Base-by-base conservation (phyloP, 2,113 vertebrate genomes). In the Anhinga anhinga region DNA sequence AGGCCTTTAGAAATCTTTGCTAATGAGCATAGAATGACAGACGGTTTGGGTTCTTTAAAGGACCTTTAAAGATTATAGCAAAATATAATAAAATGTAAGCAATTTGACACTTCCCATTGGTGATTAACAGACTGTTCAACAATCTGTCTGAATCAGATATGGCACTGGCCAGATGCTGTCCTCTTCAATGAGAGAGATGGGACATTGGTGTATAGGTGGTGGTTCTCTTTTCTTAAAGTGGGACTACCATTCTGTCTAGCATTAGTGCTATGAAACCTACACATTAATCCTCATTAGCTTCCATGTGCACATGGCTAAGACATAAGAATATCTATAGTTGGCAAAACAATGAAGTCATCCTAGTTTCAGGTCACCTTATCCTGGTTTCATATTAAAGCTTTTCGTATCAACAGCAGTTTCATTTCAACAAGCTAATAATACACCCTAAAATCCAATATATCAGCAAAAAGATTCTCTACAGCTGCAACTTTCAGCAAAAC, bases 361-460 rank as follows among this genome's bases (percentile, higher is more conserved):
- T 89, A 82, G 84, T 93, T 93, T 79, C 87, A 91, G 49, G 53
- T 85, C 94, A 91, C 66, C 52, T 89, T 84, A 96, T 82, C 65
- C 84, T 93, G 65, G 84, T 96, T 97, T 93, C 94, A 56, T 52
- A 93, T 94, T 70, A 81, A 93, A 88, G 80, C 63, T 95, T 95
- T 95, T 85, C 8, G 5, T 96, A 95, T 71, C 78, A 93, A 87
- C 94, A 97, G 95, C 95, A 96, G 96, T 97, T 96, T 97, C 93
- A 93, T 96, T 96, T 97, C 93, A 95, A 79, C 86, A 94, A 79
- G 87, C 73, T 96, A 97, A 96, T 96, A 96, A 97, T 95, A 97
- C 11, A 73, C 34, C 47, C 44, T 56, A 76, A 96, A 96, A 47
- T 3, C 38, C 91, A 93, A 52, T 62, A 84, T 82, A 94, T 96